Conservation (phyloP, 2,797 vertebrate species). For the Ctenochaetus hawaiiensis region DNA sequence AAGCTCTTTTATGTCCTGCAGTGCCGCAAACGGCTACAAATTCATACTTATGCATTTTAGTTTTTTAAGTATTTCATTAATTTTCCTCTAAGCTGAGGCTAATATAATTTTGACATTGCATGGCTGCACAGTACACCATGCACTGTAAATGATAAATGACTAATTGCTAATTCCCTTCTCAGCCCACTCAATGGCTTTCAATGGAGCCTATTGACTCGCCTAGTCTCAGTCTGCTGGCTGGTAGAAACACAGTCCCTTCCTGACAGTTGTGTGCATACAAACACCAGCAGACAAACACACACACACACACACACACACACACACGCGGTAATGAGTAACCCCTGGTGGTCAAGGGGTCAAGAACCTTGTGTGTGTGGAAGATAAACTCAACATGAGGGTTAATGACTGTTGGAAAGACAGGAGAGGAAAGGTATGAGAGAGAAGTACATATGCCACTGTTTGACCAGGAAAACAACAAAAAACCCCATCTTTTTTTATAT, state of each 20-base stretch:
- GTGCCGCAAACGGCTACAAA: conserved; percentile 51
- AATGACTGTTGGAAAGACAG: conserved; percentile 69
- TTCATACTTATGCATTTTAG: conserved; percentile 17
- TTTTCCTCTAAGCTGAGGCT: conserved; percentile 9
- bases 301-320: conserved; percentile 21
- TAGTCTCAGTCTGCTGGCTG: conserved; percentile 58
- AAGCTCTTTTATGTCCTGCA: conserved; percentile 31
- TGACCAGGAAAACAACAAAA: not conserved
- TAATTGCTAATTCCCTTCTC: conserved; percentile 60
- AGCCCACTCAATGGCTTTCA: conserved; percentile 58
- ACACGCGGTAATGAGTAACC: conserved; percentile 76
- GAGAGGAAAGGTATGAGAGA: conserved; percentile 23
- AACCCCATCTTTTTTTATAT: not conserved
- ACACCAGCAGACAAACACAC: conserved; percentile 35
- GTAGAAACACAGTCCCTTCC: conserved; percentile 60
- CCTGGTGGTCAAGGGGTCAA: conserved; percentile 70
- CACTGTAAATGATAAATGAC: conserved; percentile 67
- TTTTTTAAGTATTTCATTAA: conserved; percentile 1
- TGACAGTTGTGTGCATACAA: conserved; percentile 36
- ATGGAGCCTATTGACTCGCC: conserved; percentile 61
- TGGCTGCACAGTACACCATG: conserved; percentile 12
- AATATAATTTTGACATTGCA: conserved; percentile 18
- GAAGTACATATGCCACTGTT: conserved; percentile 9
- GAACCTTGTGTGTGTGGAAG: conserved; percentile 72
- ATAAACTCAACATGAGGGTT: conserved; percentile 75